phyloP scores from a whole-genome alignment of 1,140 invertebrate genomes.

The Drosophila sturtevanti region DNA sequence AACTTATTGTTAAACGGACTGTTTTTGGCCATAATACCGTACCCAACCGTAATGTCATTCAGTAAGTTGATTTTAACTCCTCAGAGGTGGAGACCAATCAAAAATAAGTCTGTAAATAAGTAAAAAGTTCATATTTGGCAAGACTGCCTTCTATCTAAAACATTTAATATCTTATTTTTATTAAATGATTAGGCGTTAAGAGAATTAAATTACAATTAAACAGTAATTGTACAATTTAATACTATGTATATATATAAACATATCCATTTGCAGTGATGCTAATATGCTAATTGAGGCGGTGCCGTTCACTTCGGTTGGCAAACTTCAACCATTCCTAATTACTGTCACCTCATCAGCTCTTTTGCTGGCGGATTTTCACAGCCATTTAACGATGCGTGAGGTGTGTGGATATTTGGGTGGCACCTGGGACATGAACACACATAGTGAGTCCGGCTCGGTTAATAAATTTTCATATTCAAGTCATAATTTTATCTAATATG shows the following conservation, averaged over 20 bases:
- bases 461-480: neutral
- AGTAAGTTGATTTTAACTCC: conserved; percentile 84
- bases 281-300: conserved; percentile 94
- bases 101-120: no score
- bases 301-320: conserved; percentile 92
- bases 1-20: conserved; percentile 85
- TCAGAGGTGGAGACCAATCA: neutral
- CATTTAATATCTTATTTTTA: no score
- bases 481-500: neutral
- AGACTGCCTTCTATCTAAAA: no score
- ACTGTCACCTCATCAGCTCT: conserved; percentile 94
- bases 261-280: conserved; percentile 87
- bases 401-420: conserved; percentile 97
- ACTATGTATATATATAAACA: no score
- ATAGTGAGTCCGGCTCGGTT: conserved; percentile 88
- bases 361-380: conserved; percentile 95
- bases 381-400: conserved; percentile 95
- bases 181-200: no score
- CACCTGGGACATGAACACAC: conserved; percentile 96
- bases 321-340: conserved; percentile 95
- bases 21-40: conserved; percentile 88
- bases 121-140: no score
- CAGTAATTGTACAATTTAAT: no score
- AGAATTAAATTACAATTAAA: no score
- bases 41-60: conserved; percentile 87